These are phyloP conservation scores for Drosophila simulans DNA, from an alignment of 1,140 invertebrate species.

Conservation along the genomic window DNA sequence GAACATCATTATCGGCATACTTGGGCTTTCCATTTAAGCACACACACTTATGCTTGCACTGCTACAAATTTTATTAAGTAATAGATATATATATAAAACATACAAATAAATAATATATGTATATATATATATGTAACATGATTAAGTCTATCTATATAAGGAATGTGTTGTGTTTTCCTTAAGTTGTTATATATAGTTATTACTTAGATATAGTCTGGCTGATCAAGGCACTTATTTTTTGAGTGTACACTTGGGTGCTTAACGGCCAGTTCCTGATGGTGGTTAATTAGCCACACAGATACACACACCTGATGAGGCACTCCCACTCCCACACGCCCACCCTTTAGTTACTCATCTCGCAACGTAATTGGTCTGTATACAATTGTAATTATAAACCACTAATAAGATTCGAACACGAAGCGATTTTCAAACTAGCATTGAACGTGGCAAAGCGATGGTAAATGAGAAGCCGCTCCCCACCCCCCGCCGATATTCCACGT, in stretches of 20 bases:
- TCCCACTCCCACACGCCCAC: not conserved
- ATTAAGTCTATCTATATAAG: no score
- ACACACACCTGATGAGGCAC: constrained; percentile 31
- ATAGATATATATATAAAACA: no score
- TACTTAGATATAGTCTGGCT: no score
- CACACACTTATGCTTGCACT: constrained; percentile 11
- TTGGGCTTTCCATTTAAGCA: constrained; percentile 20
- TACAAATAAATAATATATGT: no score
- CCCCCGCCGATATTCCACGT: not conserved
- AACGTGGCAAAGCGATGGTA: constrained; percentile 33
- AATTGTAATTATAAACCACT: constrained; percentile 83
- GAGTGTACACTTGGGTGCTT: constrained; percentile 40
- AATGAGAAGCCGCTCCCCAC: not conserved
- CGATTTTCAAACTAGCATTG: constrained; percentile 68
- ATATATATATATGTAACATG: no score
- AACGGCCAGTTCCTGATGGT: constrained; percentile 56
- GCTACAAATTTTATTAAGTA: not conserved
- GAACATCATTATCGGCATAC: constrained; percentile 71
- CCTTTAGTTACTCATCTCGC: constrained; percentile 60
- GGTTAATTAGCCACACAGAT: constrained; percentile 66
- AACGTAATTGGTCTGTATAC: constrained; percentile 80
- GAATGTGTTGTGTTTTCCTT: no score
- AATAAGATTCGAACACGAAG: constrained; percentile 80
- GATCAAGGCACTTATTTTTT: not conserved
- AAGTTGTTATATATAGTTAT: no score